phyloP scores from a whole-genome alignment of 2,113 vertebrate genomes.

The Psophia crepitans region DNA sequence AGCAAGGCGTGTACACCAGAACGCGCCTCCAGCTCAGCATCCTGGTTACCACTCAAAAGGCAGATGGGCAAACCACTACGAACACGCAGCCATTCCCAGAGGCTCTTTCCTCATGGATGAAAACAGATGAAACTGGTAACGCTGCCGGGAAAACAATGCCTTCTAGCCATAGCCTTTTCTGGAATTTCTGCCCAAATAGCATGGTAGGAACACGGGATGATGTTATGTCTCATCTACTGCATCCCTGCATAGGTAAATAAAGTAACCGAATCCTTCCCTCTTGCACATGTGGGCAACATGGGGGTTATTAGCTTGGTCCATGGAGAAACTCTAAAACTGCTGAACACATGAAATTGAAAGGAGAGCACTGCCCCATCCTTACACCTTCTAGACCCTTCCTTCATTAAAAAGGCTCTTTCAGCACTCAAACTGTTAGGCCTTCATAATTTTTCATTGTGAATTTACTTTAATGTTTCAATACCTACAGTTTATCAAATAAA shows the following conservation, averaged over 20 bases:
- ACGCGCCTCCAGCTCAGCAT: accelerated
- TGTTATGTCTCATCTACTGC: neutral
- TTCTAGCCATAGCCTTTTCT: neutral
- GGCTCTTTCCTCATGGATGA: neutral
- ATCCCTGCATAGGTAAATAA: neutral
- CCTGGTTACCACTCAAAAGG: neutral
- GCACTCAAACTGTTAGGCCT: neutral
- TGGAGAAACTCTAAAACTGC: neutral
- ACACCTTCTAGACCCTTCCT: neutral
- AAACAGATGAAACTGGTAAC: accelerated
- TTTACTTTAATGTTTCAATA: neutral
- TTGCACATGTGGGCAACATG: accelerated
- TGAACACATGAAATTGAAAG: neutral
- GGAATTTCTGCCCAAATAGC: neutral
- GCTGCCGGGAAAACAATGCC: neutral
- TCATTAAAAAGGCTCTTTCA: neutral
- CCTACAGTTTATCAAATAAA: neutral
- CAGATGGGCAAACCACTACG: accelerated
- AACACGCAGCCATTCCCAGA: accelerated
- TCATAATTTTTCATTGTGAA: neutral
- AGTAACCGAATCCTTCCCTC: neutral
- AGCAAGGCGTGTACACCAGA: neutral
- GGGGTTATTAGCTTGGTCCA: neutral
- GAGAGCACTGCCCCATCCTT: neutral
- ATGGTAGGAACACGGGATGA: neutral